Conservation (phyloP, 2,888 invertebrate species). For the Tenthredo distinguenda region DNA sequence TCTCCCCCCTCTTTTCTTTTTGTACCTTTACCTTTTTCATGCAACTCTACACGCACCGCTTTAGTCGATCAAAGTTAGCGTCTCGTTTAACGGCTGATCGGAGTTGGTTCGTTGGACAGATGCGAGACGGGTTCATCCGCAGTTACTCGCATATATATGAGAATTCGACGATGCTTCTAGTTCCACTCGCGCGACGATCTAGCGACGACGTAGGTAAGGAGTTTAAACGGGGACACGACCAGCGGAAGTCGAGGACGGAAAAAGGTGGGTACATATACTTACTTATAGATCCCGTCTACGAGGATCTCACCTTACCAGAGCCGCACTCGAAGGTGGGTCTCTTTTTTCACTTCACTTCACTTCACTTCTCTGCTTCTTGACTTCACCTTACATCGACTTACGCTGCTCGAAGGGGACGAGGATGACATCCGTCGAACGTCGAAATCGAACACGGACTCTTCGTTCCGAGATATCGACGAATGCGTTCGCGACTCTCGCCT, state of each 20-base stretch:
- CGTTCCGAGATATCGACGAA: background rate
- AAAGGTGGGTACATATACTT: background rate
- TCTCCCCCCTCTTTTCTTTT: background rate
- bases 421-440: background rate
- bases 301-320: slow-evolving; percentile 40
- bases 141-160: background rate
- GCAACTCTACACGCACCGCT: slow-evolving; percentile 38
- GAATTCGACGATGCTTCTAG: background rate
- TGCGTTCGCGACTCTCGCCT: background rate
- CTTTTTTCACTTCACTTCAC: slow-evolving; percentile 37
- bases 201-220: background rate
- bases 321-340: slow-evolving; percentile 41
- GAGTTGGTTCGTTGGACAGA: slow-evolving; percentile 22
- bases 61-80: slow-evolving; percentile 20
- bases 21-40: background rate
- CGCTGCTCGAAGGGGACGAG: background rate
- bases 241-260: slow-evolving; percentile 36
- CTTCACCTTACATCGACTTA: background rate
- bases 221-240: background rate
- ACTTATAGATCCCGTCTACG: background rate
- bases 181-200: background rate
- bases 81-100: background rate
- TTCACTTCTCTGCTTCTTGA: slow-evolving; percentile 7
- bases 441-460: background rate
- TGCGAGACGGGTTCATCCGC: slow-evolving; percentile 31